phyloP scores from a whole-genome alignment of 2,797 vertebrate genomes.

The Gouania willdenowi region DNA sequence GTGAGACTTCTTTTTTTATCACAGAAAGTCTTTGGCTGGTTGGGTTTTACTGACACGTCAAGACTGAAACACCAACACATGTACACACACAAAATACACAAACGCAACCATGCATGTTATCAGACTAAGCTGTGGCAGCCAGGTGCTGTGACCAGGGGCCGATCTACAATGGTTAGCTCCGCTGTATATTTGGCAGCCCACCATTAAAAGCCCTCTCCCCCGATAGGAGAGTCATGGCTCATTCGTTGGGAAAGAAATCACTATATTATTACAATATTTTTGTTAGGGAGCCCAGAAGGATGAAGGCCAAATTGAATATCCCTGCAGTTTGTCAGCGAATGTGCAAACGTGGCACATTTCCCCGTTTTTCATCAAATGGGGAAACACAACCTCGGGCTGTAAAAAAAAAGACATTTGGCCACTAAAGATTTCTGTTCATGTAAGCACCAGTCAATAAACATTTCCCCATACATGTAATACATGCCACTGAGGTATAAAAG shows the following conservation, averaged over 20 bases:
- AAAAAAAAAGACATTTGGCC: slow-evolving; percentile 38
- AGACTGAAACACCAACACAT: background rate
- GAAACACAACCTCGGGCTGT: slow-evolving; percentile 24
- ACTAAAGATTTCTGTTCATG: slow-evolving; percentile 37
- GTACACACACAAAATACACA: background rate
- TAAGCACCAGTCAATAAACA: slow-evolving; percentile 23
- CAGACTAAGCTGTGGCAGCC: slow-evolving; percentile 9
- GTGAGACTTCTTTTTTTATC: slow-evolving; percentile 29
- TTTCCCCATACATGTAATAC: slow-evolving; percentile 17
- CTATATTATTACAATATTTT: slow-evolving; percentile 39
- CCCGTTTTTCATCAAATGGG: slow-evolving; percentile 29
- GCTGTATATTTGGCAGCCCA: slow-evolving; percentile 2
- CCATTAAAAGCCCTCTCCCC: slow-evolving; percentile 6
- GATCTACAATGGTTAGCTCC: background rate
- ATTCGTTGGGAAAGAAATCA: slow-evolving; percentile 45
- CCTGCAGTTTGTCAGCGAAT: slow-evolving; percentile 43
- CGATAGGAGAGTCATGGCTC: slow-evolving; percentile 50
- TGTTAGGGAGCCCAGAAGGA: slow-evolving; percentile 45
- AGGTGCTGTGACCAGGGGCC: background rate
- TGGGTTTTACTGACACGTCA: slow-evolving; percentile 46
- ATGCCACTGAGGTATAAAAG: too few relatives aligned
- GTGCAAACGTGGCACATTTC: slow-evolving; percentile 48
- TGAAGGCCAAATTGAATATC: slow-evolving; percentile 30
- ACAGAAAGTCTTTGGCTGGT: slow-evolving; percentile 35
- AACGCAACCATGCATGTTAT: background rate